Percentiles rank a stretch among this genome's conserved stretches.
Evolutionary conservation across 2,888 invertebrate genomes (phyloP).

Genomic region (Uloborus plumipes): DNA sequence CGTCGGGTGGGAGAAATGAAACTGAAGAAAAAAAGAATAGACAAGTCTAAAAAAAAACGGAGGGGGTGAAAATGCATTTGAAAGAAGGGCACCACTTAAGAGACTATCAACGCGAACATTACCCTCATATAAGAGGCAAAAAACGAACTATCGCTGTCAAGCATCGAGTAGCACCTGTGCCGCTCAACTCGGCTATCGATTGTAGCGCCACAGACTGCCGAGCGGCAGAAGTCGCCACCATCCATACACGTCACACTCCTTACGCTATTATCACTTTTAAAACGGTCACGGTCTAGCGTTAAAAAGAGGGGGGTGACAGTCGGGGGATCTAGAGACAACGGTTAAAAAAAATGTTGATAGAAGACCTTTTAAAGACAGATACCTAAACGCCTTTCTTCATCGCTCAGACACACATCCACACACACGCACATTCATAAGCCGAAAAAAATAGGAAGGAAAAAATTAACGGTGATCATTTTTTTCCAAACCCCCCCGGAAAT

Average conservation of each 20-base stretch:
- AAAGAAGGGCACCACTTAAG: slow-evolving; percentile 59
- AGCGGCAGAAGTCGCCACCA: slow-evolving; percentile 60
- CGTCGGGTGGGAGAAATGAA: slow-evolving; percentile 42
- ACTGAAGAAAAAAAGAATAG: slow-evolving; percentile 30
- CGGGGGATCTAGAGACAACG: slow-evolving; percentile 26
- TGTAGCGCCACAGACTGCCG: slow-evolving; percentile 53
- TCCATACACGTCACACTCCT: slow-evolving; percentile 55
- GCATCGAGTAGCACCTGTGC: slow-evolving; percentile 63
- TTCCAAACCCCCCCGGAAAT: slow-evolving; percentile 47
- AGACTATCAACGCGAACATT: slow-evolving; percentile 63
- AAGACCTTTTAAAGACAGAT: slow-evolving; percentile 63
- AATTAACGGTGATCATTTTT: slow-evolving; percentile 52
- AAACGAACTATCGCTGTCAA: slow-evolving; percentile 62
- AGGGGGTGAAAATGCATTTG: slow-evolving; percentile 47
- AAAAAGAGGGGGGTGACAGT: slow-evolving; percentile 16
- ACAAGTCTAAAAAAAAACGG: slow-evolving; percentile 33
- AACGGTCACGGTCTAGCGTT: slow-evolving; percentile 54
- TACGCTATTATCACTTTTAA: slow-evolving; percentile 63
- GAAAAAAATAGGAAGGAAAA: slow-evolving; percentile 47
- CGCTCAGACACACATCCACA: background rate
- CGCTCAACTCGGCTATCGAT: slow-evolving; percentile 57
- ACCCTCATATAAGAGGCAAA: slow-evolving; percentile 59
- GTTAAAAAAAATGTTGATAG: slow-evolving; percentile 60
- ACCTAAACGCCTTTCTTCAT: slow-evolving; percentile 53
- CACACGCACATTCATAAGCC: slow-evolving; percentile 12